phyloP scores from a whole-genome alignment of 2,113 vertebrate genomes.

The Gallinago jamesoni region DNA sequence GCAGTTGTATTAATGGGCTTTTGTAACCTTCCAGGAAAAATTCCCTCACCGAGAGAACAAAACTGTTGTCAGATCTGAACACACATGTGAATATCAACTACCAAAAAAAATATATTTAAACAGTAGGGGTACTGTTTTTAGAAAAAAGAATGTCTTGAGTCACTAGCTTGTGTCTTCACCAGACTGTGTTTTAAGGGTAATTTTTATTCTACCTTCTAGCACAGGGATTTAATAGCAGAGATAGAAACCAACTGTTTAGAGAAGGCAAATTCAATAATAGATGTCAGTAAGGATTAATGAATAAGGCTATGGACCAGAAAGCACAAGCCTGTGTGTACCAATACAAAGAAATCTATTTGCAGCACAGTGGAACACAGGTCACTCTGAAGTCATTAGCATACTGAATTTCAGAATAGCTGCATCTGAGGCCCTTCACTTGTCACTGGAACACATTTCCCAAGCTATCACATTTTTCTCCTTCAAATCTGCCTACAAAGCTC shows the following conservation, averaged over 20 bases:
- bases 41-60: constrained; percentile 64
- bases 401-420: constrained; percentile 12
- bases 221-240: constrained; percentile 49
- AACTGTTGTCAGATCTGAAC: constrained; percentile 56
- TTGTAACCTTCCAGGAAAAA: constrained; percentile 69
- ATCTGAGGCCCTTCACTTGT: neutral
- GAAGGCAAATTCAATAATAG: constrained; percentile 55
- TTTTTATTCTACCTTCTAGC: neutral
- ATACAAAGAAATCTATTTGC: constrained; percentile 57
- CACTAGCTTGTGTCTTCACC: neutral
- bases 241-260: constrained; percentile 47
- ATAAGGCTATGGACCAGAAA: constrained; percentile 51
- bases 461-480: neutral
- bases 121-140: constrained; percentile 11
- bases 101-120: neutral
- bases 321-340: constrained; percentile 29
- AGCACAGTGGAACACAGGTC: constrained; percentile 43
- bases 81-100: constrained; percentile 60
- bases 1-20: constrained; percentile 47
- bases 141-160: neutral
- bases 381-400: constrained; percentile 46
- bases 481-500: neutral
- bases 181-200: neutral
- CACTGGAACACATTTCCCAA: neutral
- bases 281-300: constrained; percentile 67